Percentiles rank a stretch among this genome's conserved stretches.
These are phyloP conservation scores for Meloe dianella DNA, from an alignment of 2,888 invertebrate genomes.

Conservation along the genomic window DNA sequence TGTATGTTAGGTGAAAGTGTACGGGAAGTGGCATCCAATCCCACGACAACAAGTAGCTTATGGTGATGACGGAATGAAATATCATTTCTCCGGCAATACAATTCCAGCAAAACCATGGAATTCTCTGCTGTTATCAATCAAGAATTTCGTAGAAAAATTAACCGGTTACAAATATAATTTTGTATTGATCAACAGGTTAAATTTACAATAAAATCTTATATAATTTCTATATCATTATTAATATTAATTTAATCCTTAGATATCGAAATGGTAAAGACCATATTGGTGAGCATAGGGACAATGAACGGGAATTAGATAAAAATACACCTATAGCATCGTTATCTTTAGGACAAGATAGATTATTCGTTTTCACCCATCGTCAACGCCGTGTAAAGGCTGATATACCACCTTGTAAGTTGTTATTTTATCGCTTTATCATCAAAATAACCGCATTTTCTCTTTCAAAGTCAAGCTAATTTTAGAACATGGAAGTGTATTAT, in stretches of 20 bases:
- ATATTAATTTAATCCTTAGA: slow-evolving; percentile 54
- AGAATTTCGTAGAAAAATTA: slow-evolving; percentile 61
- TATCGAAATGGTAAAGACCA: slow-evolving; percentile 72
- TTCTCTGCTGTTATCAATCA: slow-evolving; percentile 60
- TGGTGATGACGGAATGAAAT: slow-evolving; percentile 69
- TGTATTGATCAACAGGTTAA: slow-evolving; percentile 71
- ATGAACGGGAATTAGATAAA: slow-evolving; percentile 70
- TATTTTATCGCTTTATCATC: slow-evolving; percentile 13
- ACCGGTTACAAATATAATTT: slow-evolving; percentile 70
- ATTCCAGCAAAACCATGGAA: slow-evolving; percentile 72
- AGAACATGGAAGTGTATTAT: slow-evolving; percentile 69
- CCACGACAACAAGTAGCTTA: slow-evolving; percentile 74
- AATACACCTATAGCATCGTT: slow-evolving; percentile 71
- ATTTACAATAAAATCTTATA: slow-evolving; percentile 45
- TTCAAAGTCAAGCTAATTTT: slow-evolving; percentile 64
- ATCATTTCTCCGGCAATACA: slow-evolving; percentile 69
- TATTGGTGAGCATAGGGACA: slow-evolving; percentile 75
- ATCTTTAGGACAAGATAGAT: slow-evolving; percentile 69
- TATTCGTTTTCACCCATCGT: slow-evolving; percentile 70
- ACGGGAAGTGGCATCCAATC: slow-evolving; percentile 70
- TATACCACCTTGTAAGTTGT: slow-evolving; percentile 59
- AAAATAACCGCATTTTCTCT: slow-evolving; percentile 38
- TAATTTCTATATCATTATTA: not conserved
- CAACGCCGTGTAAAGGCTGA: slow-evolving; percentile 61
- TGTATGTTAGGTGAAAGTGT: slow-evolving; percentile 61